Conservation (phyloP, 1,140 invertebrate species). For the Ruditapes philippinarum region DNA sequence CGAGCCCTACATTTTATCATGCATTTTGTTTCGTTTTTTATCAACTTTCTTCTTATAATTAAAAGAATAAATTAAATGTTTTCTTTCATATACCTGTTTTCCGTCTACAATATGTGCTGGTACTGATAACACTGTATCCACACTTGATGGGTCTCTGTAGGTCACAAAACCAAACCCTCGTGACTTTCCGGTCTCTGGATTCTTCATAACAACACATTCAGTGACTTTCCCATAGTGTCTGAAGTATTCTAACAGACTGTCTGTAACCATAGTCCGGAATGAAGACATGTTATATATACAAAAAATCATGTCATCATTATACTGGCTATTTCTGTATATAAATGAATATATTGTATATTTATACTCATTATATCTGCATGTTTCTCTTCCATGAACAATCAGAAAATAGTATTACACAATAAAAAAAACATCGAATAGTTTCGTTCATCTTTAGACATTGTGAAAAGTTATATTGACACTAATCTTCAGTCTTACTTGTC, state of each 20-base stretch:
- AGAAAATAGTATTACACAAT: too few relatives aligned
- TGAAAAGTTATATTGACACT: too few relatives aligned
- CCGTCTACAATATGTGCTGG: conserved; percentile 97
- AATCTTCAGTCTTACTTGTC: too few relatives aligned
- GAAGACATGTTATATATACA: not conserved
- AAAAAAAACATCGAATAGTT: too few relatives aligned
- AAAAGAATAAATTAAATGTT: not conserved
- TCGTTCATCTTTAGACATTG: too few relatives aligned
- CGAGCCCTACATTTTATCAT: too few relatives aligned
- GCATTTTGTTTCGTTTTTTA: too few relatives aligned
- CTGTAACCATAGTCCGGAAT: conserved; percentile 85
- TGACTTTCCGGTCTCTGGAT: conserved; percentile 98
- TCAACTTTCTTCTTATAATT: not conserved
- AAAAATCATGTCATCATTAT: not conserved
- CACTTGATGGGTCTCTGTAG: conserved; percentile 96
- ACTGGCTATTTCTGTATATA: not conserved
- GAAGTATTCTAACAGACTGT: conserved; percentile 97
- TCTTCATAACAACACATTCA: conserved; percentile 99
- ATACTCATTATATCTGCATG: not conserved
- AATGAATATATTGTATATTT: too few relatives aligned
- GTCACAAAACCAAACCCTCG: conserved; percentile 99
- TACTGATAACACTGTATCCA: conserved; percentile 95
- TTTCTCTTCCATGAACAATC: too few relatives aligned
- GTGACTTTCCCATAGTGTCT: conserved; percentile 98
- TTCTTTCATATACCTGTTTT: conserved; percentile 90